Evolutionary conservation across 2,888 invertebrate genomes (phyloP).

Genomic region (Dicyrtomina minuta): DNA sequence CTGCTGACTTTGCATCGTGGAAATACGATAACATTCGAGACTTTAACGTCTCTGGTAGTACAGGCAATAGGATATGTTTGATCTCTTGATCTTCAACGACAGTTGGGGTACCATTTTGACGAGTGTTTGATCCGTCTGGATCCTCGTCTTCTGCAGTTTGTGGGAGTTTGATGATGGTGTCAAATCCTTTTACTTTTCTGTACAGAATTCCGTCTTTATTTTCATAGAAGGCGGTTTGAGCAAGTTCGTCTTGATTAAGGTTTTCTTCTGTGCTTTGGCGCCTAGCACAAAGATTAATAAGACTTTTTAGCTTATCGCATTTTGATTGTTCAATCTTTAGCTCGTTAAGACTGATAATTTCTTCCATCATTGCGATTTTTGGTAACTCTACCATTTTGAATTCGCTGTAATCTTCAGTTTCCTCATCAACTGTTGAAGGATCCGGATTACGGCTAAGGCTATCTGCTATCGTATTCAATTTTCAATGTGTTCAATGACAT

Average conservation of each 20-base stretch:
- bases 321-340: not conserved
- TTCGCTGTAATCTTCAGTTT: not conserved
- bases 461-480: constrained; percentile 2
- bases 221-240: no score
- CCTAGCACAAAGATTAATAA: not conserved
- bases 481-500: not conserved
- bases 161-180: not conserved
- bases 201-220: constrained; percentile 7
- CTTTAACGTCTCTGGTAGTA: constrained; percentile 32
- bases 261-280: not conserved
- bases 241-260: not conserved
- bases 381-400: constrained; percentile 7
- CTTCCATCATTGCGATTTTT: not conserved
- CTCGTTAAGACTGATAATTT: not conserved
- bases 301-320: not conserved
- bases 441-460: constrained; percentile 7
- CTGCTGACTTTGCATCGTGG: constrained; percentile 42
- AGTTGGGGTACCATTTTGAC: not conserved
- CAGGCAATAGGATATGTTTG: constrained; percentile 21
- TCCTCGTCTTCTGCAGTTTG: not conserved
- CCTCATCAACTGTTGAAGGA: not conserved
- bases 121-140: not conserved
- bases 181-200: constrained; percentile 10
- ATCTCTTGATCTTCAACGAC: not conserved
- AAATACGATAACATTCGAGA: constrained; percentile 33